phyloP scores from a whole-genome alignment of 1,140 invertebrate genomes.

The Drosophila arizonae region DNA sequence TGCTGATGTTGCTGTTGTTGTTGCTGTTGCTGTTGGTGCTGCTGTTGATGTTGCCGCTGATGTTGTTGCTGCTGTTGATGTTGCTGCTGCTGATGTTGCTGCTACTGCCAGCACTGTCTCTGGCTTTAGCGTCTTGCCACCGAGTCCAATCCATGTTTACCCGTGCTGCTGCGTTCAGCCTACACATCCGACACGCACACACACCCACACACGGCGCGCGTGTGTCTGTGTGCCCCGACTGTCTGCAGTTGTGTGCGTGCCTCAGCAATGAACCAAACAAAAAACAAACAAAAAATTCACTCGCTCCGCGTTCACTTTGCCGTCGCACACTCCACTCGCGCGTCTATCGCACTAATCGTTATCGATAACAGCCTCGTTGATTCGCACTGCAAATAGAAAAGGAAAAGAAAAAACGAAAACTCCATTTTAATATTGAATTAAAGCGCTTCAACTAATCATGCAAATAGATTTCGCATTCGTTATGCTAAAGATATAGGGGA shows the following conservation, averaged over 20 bases:
- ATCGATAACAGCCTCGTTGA: neutral
- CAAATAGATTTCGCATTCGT: no score
- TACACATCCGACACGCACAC: constrained; percentile 43
- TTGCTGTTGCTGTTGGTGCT: constrained; percentile 40
- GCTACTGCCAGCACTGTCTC: constrained; percentile 73
- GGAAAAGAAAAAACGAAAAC: neutral
- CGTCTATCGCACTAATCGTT: constrained; percentile 1
- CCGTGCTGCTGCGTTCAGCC: constrained; percentile 36
- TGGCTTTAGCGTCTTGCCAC: constrained; percentile 74
- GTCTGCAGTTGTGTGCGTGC: constrained; percentile 11
- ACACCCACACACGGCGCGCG: constrained; percentile 33
- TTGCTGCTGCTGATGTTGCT: neutral
- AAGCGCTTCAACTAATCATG: no score
- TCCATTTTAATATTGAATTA: neutral
- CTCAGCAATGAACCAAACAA: constrained; percentile 31
- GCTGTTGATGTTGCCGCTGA: no score
- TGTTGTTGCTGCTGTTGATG: no score
- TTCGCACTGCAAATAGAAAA: constrained; percentile 24
- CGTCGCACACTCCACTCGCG: constrained; percentile 1
- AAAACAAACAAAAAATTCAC: constrained; percentile 39
- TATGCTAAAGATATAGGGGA: no score
- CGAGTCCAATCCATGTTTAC: constrained; percentile 82
- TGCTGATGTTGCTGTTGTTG: constrained; percentile 5
- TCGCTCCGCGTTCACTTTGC: constrained; percentile 18
- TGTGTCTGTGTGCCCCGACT: constrained; percentile 10